Percentiles rank a stretch among this genome's conserved stretches.
Evolutionary conservation across 2,888 invertebrate species (phyloP).

Genomic region (Oegoconia quadripuncta): DNA sequence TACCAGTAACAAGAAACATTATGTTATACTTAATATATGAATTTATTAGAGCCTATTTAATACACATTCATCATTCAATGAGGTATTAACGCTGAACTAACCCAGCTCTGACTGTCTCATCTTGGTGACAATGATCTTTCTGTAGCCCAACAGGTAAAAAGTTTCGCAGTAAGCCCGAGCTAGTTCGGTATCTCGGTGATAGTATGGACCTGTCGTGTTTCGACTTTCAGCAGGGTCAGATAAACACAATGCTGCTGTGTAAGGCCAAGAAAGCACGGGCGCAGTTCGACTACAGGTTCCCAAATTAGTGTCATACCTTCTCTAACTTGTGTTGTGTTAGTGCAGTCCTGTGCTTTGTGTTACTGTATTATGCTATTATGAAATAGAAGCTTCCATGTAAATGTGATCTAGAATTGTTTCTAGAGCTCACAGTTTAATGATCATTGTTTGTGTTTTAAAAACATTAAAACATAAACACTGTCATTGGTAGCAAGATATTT

Average conservation of each 20-base stretch:
- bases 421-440: background rate
- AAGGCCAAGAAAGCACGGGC: slow-evolving; percentile 85
- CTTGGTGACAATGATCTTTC: slow-evolving; percentile 64
- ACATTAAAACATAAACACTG: background rate
- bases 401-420: slow-evolving; percentile 20
- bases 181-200: slow-evolving; percentile 87
- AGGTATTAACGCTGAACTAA: slow-evolving; percentile 34
- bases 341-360: slow-evolving; percentile 67
- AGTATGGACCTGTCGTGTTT: slow-evolving; percentile 88
- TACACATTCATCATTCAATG: slow-evolving; percentile 45
- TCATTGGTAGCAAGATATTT: slow-evolving; percentile 1
- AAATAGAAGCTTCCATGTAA: slow-evolving; percentile 28
- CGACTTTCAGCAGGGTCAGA: slow-evolving; percentile 90
- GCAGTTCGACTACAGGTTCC: slow-evolving; percentile 84
- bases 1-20: too few species aligned
- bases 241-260: slow-evolving; percentile 83
- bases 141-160: slow-evolving; percentile 89
- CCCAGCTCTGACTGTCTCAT: slow-evolving; percentile 23
- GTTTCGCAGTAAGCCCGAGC: slow-evolving; percentile 89
- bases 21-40: too few species aligned
- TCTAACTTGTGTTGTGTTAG: slow-evolving; percentile 75
- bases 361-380: slow-evolving; percentile 41
- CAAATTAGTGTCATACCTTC: slow-evolving; percentile 54
- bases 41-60: too few species aligned
- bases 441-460: background rate